Evolutionary conservation across 2,888 invertebrate species (phyloP).

Genomic region (Dolichomitus sp.): DNA sequence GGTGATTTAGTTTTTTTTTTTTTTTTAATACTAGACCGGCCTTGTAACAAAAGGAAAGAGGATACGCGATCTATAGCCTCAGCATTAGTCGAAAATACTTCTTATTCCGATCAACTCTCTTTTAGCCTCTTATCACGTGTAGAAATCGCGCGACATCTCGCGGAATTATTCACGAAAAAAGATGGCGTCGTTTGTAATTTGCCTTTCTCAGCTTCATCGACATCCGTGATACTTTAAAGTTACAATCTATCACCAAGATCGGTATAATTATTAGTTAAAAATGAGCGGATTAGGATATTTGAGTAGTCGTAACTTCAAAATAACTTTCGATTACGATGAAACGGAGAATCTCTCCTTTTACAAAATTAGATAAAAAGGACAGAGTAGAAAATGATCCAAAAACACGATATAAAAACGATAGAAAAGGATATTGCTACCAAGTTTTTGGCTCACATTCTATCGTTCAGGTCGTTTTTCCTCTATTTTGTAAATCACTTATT

Average conservation of each 20-base stretch:
- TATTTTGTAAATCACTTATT: neutral
- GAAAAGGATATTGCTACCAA: neutral
- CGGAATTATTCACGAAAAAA: neutral
- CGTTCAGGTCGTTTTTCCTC: neutral
- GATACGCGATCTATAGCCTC: constrained; percentile 54
- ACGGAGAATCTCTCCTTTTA: neutral
- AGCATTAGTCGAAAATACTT: constrained; percentile 47
- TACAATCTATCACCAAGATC: constrained; percentile 25
- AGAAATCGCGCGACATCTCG: constrained; percentile 20
- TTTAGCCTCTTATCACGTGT: constrained; percentile 14
- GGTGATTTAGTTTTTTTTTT: constrained; percentile 58
- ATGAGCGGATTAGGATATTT: constrained; percentile 23
- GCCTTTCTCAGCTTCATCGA: neutral
- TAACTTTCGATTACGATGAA: constrained; percentile 23
- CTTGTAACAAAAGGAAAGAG: constrained; percentile 68
- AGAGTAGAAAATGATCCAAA: constrained; percentile 17
- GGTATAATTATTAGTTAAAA: constrained; percentile 47
- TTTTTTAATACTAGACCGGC: constrained; percentile 69
- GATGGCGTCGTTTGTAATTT: constrained; percentile 5
- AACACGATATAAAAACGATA: constrained; percentile 8
- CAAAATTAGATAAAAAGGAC: neutral
- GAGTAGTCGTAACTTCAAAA: constrained; percentile 33
- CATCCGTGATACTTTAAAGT: constrained; percentile 32
- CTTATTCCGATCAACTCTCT: constrained; percentile 22
- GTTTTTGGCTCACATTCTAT: constrained; percentile 9